A percentile compares a stretch with the other conserved stretches of the same genome.
These are phyloP conservation scores for Platygyra sinensis DNA, from an alignment of 64 coral and sea anemone species.

Conservation along the genomic window DNA sequence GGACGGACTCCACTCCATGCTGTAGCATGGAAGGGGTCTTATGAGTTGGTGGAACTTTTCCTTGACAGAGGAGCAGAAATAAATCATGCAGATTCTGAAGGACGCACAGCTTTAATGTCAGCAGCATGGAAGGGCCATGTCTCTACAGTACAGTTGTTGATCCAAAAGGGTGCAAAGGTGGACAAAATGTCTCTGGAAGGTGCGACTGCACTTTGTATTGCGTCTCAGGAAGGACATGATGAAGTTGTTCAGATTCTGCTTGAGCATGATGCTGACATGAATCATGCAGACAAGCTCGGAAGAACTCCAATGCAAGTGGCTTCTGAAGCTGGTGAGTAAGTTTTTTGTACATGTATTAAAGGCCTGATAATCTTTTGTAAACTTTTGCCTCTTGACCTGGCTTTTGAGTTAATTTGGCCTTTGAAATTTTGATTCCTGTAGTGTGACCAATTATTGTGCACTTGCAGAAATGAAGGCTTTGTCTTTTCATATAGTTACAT, in stretches of 20 bases:
- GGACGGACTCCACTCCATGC: slow-evolving; percentile 85
- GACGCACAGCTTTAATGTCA: slow-evolving; percentile 93
- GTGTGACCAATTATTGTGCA: too few species aligned
- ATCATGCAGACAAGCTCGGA: slow-evolving; percentile 84
- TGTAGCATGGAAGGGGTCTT: slow-evolving; percentile 76
- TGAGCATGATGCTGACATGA: slow-evolving; percentile 89
- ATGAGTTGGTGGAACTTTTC: slow-evolving; percentile 82
- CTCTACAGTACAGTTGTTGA: slow-evolving; percentile 74
- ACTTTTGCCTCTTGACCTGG: too few species aligned
- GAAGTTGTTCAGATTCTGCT: slow-evolving; percentile 91
- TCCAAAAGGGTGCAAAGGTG: slow-evolving; percentile 78
- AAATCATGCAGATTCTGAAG: slow-evolving; percentile 66
- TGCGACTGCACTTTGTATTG: slow-evolving; percentile 84
- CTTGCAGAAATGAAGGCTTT: too few species aligned
- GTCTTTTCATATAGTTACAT: neutral
- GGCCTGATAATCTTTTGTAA: too few species aligned
- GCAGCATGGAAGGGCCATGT: slow-evolving; percentile 90
- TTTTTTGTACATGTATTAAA: neutral
- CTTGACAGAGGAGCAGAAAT: slow-evolving; percentile 74
- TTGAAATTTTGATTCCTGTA: too few species aligned
- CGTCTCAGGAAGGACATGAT: slow-evolving; percentile 88
- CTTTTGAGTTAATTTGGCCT: too few species aligned
- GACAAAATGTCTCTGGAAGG: slow-evolving; percentile 82
- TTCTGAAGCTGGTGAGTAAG: slow-evolving; percentile 72
- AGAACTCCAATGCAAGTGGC: slow-evolving; percentile 91